A percentile compares a stretch with the other conserved stretches of the same genome.
Conservation (phyloP, 2,113 vertebrate species). For the Calypte anna region DNA sequence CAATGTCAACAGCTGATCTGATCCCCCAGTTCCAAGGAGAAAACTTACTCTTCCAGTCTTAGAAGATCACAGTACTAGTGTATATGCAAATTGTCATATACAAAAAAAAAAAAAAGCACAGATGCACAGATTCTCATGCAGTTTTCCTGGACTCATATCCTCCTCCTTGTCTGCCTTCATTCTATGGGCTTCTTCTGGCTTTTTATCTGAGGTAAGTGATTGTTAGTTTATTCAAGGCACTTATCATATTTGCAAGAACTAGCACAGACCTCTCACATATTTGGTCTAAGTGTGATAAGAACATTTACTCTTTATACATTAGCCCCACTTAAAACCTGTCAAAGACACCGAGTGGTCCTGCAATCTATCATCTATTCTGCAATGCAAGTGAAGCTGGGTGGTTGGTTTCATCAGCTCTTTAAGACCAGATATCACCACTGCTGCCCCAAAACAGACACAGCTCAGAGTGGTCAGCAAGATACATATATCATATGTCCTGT, state of each 20-base stretch:
- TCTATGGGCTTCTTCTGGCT: background rate
- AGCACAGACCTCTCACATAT: slow-evolving; percentile 37
- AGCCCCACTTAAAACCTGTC: slow-evolving; percentile 27
- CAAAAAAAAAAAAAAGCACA: background rate
- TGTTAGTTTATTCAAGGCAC: slow-evolving; percentile 42
- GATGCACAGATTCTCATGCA: background rate
- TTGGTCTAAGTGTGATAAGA: slow-evolving; percentile 53
- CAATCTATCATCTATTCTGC: background rate
- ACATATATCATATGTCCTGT: background rate
- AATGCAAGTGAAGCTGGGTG: background rate
- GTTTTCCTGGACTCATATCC: background rate
- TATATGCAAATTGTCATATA: background rate
- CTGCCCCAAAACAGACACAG: background rate
- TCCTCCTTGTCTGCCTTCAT: background rate
- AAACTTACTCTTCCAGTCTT: background rate
- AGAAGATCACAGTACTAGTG: background rate
- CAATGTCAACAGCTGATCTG: background rate
- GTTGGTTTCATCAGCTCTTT: background rate
- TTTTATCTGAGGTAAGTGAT: slow-evolving; percentile 42
- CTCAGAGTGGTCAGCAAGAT: background rate
- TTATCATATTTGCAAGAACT: slow-evolving; percentile 48
- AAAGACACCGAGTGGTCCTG: slow-evolving; percentile 35
- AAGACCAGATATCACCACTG: background rate
- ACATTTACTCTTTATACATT: slow-evolving; percentile 37
- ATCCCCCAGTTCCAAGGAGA: background rate